A percentile compares a stretch with the other conserved stretches of the same genome.
Evolutionary conservation across 2,797 vertebrate species (phyloP).

Genomic region (Oryzias dopingdopingensis): DNA sequence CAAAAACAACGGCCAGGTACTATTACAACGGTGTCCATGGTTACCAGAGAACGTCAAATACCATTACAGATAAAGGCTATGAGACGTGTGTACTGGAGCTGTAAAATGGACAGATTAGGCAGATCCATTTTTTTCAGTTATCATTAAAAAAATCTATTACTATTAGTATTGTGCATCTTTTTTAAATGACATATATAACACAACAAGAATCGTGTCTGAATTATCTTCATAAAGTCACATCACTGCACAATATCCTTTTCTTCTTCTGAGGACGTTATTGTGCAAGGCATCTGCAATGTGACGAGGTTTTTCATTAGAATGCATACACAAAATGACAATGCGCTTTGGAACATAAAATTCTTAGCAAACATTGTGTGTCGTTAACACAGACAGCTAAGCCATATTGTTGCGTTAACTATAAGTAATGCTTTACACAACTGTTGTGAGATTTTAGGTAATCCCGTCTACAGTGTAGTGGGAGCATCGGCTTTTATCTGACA

Average conservation of each 20-base stretch:
- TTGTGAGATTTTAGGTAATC: constrained; percentile 36
- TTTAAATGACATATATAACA: no score
- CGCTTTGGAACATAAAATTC: constrained; percentile 11
- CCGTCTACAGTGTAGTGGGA: constrained; percentile 39
- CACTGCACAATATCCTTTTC: no score
- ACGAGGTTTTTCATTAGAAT: constrained; percentile 1
- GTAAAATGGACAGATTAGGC: no score
- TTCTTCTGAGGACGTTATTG: no score
- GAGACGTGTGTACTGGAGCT: background rate
- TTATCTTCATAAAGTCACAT: no score
- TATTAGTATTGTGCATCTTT: no score
- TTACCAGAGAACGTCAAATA: constrained; percentile 39
- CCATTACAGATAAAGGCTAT: constrained; percentile 29
- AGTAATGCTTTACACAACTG: constrained; percentile 29
- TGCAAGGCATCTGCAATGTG: no score
- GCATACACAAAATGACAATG: constrained; percentile 24
- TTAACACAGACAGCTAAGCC: constrained; percentile 15
- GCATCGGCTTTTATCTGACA: constrained; percentile 46
- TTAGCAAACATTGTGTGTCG: constrained; percentile 16
- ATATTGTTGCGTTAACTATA: constrained; percentile 15
- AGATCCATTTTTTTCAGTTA: no score
- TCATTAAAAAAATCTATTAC: no score
- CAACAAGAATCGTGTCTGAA: no score
- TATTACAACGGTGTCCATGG: constrained; percentile 54
- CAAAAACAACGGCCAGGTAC: constrained; percentile 57